Conservation (phyloP, 1,140 invertebrate genomes). For the Myzus persicae region DNA sequence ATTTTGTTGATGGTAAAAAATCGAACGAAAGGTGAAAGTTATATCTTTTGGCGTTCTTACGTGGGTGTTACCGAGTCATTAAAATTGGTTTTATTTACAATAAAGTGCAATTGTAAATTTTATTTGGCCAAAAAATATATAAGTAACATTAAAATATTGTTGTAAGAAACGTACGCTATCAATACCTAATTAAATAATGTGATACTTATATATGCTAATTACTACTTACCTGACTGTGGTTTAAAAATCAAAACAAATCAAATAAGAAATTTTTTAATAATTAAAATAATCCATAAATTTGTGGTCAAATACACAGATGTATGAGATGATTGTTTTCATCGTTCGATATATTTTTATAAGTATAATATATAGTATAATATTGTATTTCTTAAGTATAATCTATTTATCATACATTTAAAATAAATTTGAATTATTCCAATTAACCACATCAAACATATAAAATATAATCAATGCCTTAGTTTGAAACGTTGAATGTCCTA, state of each 20-base stretch:
- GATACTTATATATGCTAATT: background rate
- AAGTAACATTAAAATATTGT: background rate
- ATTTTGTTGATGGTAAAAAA: conserved; percentile 15
- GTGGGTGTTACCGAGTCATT: conserved; percentile 2
- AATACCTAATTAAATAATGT: background rate
- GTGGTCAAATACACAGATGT: background rate
- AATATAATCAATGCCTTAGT: background rate
- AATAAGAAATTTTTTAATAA: background rate
- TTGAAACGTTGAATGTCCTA: too few species aligned
- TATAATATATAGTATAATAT: too few species aligned
- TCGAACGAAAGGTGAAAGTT: conserved; percentile 36
- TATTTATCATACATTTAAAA: too few species aligned
- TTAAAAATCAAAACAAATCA: background rate
- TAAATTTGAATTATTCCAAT: too few species aligned
- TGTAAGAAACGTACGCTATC: background rate
- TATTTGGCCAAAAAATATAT: background rate
- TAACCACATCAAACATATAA: background rate
- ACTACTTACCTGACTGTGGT: background rate
- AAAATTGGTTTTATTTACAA: conserved; percentile 29
- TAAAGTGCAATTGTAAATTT: background rate
- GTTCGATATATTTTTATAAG: background rate
- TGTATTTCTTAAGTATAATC: too few species aligned
- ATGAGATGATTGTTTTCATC: background rate
- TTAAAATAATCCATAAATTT: background rate
- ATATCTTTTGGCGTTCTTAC: background rate